Percentiles rank a stretch among this genome's conserved stretches.
Evolutionary conservation across 1,140 invertebrate species (phyloP).

Genomic region (Delia radicum): DNA sequence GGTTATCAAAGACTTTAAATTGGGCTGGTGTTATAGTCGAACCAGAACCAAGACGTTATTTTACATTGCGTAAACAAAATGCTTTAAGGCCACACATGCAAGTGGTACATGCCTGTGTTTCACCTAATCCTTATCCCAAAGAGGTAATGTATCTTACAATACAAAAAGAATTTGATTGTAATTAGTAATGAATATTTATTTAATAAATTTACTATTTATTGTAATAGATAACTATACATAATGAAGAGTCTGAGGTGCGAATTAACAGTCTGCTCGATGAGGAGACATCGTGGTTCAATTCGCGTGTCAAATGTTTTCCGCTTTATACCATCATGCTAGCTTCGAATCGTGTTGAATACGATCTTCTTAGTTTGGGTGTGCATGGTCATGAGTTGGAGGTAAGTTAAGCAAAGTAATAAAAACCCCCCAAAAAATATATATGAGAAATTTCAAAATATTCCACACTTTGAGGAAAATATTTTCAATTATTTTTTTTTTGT

Average conservation of each 20-base stretch:
- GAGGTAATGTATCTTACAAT: slow-evolving; percentile 59
- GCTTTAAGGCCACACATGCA: slow-evolving; percentile 61
- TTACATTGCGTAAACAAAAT: slow-evolving; percentile 61
- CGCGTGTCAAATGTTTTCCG: slow-evolving; percentile 80
- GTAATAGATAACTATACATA: slow-evolving; percentile 65
- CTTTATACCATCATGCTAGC: slow-evolving; percentile 77
- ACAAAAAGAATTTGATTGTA: not conserved
- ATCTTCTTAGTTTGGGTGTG: slow-evolving; percentile 73
- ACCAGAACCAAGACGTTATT: slow-evolving; percentile 71
- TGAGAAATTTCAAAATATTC: no score
- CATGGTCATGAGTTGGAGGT: slow-evolving; percentile 64
- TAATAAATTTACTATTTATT: slow-evolving; percentile 13
- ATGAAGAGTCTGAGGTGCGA: slow-evolving; percentile 61
- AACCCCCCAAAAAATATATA: not conserved
- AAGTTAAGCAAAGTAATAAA: slow-evolving; percentile 23
- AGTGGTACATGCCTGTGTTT: slow-evolving; percentile 72
- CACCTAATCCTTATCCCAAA: slow-evolving; percentile 70
- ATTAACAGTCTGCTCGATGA: slow-evolving; percentile 62
- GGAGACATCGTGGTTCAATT: slow-evolving; percentile 55
- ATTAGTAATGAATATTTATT: not conserved
- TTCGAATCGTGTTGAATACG: slow-evolving; percentile 67
- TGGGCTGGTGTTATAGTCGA: slow-evolving; percentile 77
- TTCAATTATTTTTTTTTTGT: no score
- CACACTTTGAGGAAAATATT: no score
- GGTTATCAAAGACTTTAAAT: slow-evolving; percentile 67